Evolutionary conservation across 2,888 invertebrate genomes (phyloP).

Genomic region (Eulithis prunata): DNA sequence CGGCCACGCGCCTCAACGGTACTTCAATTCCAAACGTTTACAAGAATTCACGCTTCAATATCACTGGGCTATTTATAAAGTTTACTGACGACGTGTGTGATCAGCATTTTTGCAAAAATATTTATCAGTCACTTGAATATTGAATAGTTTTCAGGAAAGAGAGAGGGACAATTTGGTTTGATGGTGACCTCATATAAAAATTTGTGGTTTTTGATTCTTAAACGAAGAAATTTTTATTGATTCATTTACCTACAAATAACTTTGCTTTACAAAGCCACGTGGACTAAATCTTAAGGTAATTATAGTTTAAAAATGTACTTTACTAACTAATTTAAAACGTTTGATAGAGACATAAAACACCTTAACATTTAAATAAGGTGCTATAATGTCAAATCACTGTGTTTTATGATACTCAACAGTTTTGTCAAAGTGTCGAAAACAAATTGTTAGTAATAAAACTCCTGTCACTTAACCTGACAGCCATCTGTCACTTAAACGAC

Average conservation of each 20-base stretch:
- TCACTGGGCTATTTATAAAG: slow-evolving; percentile 19
- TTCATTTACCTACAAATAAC: too few relatives aligned
- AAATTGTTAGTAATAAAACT: slow-evolving; percentile 12
- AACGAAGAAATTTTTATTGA: too few relatives aligned
- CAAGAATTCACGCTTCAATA: slow-evolving; percentile 67
- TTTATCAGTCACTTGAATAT: too few relatives aligned
- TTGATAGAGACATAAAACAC: not conserved
- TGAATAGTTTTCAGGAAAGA: too few relatives aligned
- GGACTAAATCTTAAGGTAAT: too few relatives aligned
- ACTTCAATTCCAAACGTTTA: slow-evolving; percentile 55
- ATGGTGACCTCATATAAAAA: too few relatives aligned
- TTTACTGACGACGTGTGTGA: too few relatives aligned
- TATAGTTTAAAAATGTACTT: too few relatives aligned
- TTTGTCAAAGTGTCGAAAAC: slow-evolving; percentile 9
- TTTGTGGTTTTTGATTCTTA: too few relatives aligned
- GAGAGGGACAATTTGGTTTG: too few relatives aligned
- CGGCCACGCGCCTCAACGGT: slow-evolving; percentile 73
- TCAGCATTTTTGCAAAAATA: too few relatives aligned
- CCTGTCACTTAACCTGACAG: slow-evolving; percentile 10
- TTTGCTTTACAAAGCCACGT: too few relatives aligned
- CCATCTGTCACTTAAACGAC: slow-evolving; percentile 16
- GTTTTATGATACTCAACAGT: slow-evolving; percentile 14
- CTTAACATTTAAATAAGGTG: not conserved
- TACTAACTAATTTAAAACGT: not conserved
- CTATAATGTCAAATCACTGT: slow-evolving; percentile 6